Evolutionary conservation across 2,113 vertebrate species (phyloP).

Genomic region (Myrmophylax atrothorax): DNA sequence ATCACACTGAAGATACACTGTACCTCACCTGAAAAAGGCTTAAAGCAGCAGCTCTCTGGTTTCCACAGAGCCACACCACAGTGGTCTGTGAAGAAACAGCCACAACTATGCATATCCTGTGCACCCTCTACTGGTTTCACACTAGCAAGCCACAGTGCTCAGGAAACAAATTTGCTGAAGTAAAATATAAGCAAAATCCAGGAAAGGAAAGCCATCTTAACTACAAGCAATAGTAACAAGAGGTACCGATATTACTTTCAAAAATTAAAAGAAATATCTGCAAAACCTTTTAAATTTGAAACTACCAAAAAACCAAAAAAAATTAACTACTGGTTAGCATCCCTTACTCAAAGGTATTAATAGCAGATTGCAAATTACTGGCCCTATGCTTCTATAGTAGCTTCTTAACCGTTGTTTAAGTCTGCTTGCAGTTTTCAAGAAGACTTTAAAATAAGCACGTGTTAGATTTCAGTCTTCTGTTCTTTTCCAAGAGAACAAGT

Average conservation of each 20-base stretch:
- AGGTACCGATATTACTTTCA: background rate
- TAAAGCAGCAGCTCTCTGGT: background rate
- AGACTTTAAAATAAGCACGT: background rate
- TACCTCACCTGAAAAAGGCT: background rate
- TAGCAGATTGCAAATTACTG: background rate
- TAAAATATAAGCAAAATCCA: background rate
- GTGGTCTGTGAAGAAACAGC: background rate
- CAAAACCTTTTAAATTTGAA: background rate
- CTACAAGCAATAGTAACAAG: background rate
- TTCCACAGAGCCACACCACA: background rate
- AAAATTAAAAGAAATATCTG: background rate
- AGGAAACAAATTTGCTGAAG: background rate
- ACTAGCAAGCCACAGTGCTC: background rate
- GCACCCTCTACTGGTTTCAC: slow-evolving; percentile 57
- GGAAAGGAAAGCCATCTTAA: background rate
- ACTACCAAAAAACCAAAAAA: background rate
- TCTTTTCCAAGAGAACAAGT: background rate
- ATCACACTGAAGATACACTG: fast-evolving
- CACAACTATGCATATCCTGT: background rate
- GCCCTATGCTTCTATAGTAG: background rate
- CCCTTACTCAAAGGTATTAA: background rate
- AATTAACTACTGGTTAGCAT: background rate
- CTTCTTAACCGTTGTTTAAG: background rate
- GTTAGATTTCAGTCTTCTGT: background rate
- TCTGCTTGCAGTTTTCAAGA: background rate